These are phyloP conservation scores for Laterallus jamaicensis DNA, from an alignment of 2,113 vertebrate genomes.

Conservation along the genomic window DNA sequence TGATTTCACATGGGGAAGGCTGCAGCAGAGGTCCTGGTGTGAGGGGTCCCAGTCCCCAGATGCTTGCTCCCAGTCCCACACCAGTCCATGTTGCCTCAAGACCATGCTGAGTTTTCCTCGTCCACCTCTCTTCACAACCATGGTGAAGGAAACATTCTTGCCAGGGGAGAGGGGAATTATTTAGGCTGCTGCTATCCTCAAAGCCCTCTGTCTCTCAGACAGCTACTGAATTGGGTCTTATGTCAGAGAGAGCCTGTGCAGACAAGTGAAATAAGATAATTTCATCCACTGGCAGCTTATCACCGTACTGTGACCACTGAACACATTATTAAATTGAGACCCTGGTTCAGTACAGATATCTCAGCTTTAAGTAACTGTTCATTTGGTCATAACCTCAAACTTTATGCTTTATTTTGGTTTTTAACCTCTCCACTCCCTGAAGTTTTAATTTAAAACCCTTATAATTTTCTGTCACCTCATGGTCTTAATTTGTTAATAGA, in stretches of 20 bases:
- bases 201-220: background rate
- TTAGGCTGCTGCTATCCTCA: background rate
- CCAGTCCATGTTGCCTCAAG: fast-evolving
- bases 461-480: background rate
- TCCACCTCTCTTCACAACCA: background rate
- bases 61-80: background rate
- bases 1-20: background rate
- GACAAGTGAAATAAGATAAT: background rate
- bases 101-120: fast-evolving
- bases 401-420: background rate
- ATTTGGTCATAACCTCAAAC: background rate
- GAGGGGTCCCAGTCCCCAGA: background rate
- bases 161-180: background rate
- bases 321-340: background rate
- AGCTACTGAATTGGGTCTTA: background rate
- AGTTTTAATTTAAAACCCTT: background rate
- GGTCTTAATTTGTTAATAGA: background rate
- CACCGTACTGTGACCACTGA: background rate
- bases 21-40: background rate
- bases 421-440: background rate
- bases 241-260: background rate
- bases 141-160: background rate
- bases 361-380: background rate
- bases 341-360: background rate
- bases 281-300: background rate